Conservation (phyloP, 2,888 invertebrate genomes). For the Trissoscelio sp. region DNA sequence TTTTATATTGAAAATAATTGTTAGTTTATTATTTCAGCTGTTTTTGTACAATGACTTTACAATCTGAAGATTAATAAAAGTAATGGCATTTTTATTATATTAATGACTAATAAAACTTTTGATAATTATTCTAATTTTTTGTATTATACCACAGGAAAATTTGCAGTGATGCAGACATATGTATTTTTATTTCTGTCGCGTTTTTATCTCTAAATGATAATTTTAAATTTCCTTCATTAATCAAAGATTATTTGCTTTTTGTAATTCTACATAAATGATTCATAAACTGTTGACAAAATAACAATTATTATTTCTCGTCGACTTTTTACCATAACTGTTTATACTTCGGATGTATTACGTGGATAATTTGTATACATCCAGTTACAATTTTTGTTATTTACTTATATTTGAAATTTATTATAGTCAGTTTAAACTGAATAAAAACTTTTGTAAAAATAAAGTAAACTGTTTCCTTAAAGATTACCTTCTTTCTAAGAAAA, state of each 20-base stretch:
- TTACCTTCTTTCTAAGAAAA: slow-evolving; percentile 6
- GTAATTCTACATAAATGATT: slow-evolving; percentile 20
- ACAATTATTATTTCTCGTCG: slow-evolving; percentile 3
- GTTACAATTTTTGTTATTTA: not conserved
- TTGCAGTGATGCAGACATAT: not conserved
- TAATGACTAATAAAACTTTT: not conserved
- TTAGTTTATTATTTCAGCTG: too few relatives aligned
- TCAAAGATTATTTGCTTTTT: not conserved
- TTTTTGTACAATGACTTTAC: too few relatives aligned
- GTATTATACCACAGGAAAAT: not conserved
- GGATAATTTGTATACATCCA: not conserved
- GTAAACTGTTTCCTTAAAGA: too few relatives aligned
- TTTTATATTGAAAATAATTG: too few relatives aligned
- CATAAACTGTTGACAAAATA: slow-evolving; percentile 12
- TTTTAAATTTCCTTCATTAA: slow-evolving; percentile 5
- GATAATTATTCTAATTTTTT: not conserved
- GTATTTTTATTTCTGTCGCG: not conserved
- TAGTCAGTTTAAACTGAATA: too few relatives aligned
- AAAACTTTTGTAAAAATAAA: too few relatives aligned
- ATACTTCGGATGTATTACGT: not conserved
- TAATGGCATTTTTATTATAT: not conserved
- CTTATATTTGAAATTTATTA: too few relatives aligned
- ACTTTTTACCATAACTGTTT: slow-evolving; percentile 23
- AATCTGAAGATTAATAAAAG: too few relatives aligned
- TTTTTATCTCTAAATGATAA: slow-evolving; percentile 19